Evolutionary conservation across 2,113 vertebrate genomes (phyloP), one percentile per base, ranked within the genome.

Genomic region (Otocyon megalotis): DNA sequence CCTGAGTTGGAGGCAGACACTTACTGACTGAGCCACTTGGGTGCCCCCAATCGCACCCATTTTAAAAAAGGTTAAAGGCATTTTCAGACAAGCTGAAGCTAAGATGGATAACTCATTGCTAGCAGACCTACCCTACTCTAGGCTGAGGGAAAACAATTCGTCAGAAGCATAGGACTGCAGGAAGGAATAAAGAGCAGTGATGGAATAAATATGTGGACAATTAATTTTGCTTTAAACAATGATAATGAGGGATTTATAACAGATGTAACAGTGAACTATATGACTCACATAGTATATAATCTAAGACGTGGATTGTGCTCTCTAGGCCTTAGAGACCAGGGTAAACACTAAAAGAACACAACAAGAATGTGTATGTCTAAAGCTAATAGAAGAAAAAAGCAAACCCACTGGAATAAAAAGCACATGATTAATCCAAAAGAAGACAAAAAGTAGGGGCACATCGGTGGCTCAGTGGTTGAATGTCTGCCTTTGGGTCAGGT

Each of bases 291-390:
- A 53, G 32, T 35, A 48, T 86, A 63, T 43, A 65, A 83, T 56
- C 56, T 74, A 87, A 63, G 28, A 95, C 2, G 24, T 43, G 43
- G 19, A 86, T 8, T 53, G 10, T 48, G 65, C 62, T 58, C 58
- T 62, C n/a, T 60, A 74, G 65, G 48, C n/a, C 28, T 28, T 15
- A n/a, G 19, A 56, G 20, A 56, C 48, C 54, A 92, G 10, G 20
- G 43, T 82, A 43, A 72, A 74, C 12, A 63, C 20, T 56, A 65
- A 81, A 87, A 69, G 26, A 81, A 82, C 16, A 62, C 17, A 19
- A 63, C 63, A 81, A 69, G 26, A 86, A 95, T 62, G 72, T 62
- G 28, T 72, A 72, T 54, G 65, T 88, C 56, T 72, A 74, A 96
- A 56, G 60, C 48, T 56, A 63, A 86, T 16, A 93, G 20, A 79